Evolutionary conservation across 2,888 invertebrate species (phyloP).

Genomic region (Coleophora flavipennella): DNA sequence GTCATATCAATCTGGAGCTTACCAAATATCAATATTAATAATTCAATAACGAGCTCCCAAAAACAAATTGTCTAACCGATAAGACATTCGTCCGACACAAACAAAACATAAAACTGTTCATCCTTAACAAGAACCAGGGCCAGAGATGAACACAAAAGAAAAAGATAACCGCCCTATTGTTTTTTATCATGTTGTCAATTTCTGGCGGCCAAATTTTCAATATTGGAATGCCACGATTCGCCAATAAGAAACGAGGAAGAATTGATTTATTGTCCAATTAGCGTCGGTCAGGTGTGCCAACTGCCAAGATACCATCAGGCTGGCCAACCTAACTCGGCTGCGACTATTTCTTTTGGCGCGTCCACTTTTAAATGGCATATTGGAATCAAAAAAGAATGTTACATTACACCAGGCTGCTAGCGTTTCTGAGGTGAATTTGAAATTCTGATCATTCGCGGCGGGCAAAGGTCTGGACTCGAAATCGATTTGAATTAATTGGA

Average conservation of each 20-base stretch:
- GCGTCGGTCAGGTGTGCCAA: constrained; percentile 74
- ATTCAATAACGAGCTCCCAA: constrained; percentile 63
- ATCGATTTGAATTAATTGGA: constrained; percentile 68
- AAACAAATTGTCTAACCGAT: constrained; percentile 70
- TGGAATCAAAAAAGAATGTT: constrained; percentile 67
- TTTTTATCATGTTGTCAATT: constrained; percentile 73
- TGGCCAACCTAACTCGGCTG: constrained; percentile 66
- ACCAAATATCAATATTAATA: constrained; percentile 55
- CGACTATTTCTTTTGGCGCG: constrained; percentile 66
- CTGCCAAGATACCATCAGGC: constrained; percentile 71
- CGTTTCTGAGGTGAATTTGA: constrained; percentile 61
- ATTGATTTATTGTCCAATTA: constrained; percentile 75
- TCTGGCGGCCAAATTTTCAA: constrained; percentile 73
- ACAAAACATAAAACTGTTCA: constrained; percentile 60
- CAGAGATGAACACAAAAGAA: constrained; percentile 71
- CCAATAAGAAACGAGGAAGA: constrained; percentile 72
- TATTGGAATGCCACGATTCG: constrained; percentile 72
- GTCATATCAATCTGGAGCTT: constrained; percentile 27
- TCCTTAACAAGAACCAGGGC: constrained; percentile 66
- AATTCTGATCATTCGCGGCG: constrained; percentile 63
- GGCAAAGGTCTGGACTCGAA: constrained; percentile 43
- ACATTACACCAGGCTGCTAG: constrained; percentile 56
- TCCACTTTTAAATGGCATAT: constrained; percentile 66
- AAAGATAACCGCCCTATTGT: constrained; percentile 67
- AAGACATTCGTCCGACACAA: constrained; percentile 56